Evolutionary conservation across 2,888 invertebrate species (phyloP).

Genomic region (Diarsia brunnea): DNA sequence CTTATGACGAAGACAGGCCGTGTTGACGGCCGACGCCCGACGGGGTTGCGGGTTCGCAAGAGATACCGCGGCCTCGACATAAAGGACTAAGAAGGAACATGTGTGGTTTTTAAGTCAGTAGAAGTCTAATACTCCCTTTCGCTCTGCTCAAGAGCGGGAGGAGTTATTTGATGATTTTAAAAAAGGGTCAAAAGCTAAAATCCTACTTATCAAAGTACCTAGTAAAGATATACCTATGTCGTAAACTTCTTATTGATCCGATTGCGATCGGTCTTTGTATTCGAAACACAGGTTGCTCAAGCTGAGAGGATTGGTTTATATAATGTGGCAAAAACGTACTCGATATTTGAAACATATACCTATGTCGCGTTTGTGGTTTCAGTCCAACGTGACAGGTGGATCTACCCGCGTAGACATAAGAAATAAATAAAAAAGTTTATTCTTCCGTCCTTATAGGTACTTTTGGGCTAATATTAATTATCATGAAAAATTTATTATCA

Average conservation of each 20-base stretch:
- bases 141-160: too few species aligned
- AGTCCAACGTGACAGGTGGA: slow-evolving; percentile 9
- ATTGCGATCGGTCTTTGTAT: not conserved
- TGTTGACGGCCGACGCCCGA: too few species aligned
- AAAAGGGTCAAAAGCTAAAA: not conserved
- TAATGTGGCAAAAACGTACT: slow-evolving; percentile 6
- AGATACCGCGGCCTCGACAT: too few species aligned
- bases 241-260: not conserved
- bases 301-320: not conserved
- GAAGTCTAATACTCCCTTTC: too few species aligned
- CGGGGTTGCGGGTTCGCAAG: too few species aligned
- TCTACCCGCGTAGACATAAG: not conserved
- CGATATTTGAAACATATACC: not conserved
- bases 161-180: too few species aligned
- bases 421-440: not conserved
- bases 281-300: not conserved
- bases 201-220: too few species aligned
- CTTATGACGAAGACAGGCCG: too few species aligned
- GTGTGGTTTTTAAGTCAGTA: too few species aligned
- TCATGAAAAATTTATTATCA: not conserved
- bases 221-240: too few species aligned
- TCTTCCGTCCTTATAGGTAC: not conserved
- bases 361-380: slow-evolving; percentile 24
- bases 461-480: not conserved
- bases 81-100: too few species aligned